Evolutionary conservation across 2,888 invertebrate species (phyloP), one percentile per base, ranked within the genome.

Genomic region (Cheilosia impressa): DNA sequence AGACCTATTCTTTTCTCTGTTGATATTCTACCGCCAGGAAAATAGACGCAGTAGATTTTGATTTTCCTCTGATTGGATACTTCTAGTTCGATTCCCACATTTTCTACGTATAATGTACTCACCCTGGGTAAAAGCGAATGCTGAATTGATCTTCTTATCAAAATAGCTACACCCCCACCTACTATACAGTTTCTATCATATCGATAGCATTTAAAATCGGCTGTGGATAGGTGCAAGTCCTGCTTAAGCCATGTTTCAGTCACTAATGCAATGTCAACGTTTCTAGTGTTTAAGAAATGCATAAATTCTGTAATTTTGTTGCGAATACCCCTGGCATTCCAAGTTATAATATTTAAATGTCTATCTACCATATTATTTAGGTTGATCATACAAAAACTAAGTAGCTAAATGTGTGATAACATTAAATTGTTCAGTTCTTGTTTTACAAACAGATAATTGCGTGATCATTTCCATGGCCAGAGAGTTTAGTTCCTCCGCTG

Each of bases 391-490:
- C 17, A 72, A 13, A 34, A 76, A 76, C 50, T 76, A 68, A 68
- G 63, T 73, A 5, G 75, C 60, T 77, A 77, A 77, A 45, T 69
- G 62, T 62, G 69, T 45, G 62, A 69, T 60, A 62, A 60, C 66
- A 52, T 76, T 31, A 58, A 76, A 76, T 66, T 65, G 65, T 22
- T 65, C 73, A 53, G 17, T 27, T 73, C 43, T 63, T 5, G 73
- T 53, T 58, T 24, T 58, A 41, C 58, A 58, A 10, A 10, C 17
- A 45, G 15, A n/a, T 41, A 58, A n/a, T 13, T 27, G 24, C 15
- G 34, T 50, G 17, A 60, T 53, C 52, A 62, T 72, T 13, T 76
- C 60, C 76, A 66, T 76, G 27, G 17, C 31, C 6, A 50, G 63
- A 47, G 47, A 22, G 10, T 65, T 27, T 27, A 27, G 27, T 27